Base-by-base conservation (phyloP, 1,140 invertebrate genomes). In the Wiebesia pumilae region DNA sequence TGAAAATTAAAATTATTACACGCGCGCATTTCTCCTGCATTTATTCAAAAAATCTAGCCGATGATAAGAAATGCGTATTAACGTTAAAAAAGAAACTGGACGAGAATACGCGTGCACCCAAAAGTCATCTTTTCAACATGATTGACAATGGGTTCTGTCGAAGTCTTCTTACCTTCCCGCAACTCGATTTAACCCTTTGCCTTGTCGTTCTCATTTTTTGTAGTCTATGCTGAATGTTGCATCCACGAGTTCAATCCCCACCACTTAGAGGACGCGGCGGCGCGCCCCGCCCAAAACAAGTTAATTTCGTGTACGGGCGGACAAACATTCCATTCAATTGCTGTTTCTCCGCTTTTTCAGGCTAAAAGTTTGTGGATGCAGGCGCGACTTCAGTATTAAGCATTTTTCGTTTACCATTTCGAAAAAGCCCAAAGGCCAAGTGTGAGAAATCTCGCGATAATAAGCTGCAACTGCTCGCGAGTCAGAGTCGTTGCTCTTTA, bases 251-350 rank as follows among this genome's bases (percentile, higher is more conserved):
- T 91, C 89, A 86, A 90, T 90, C 89, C 90, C 90, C 89, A 81
- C 89, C 77, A 82, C 67, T 7, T 82, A 47, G 10, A 38, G 58
- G 33, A 73, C 67, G 51, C 84, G 78, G 65, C 65, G 84, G 47
- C 84, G 88, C 88, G 91, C 91, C 92, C 92, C 92, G 91, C 92
- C 92, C 92, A 90, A 92, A 90, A 90, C 88, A 87, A 51, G 80
- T 65, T 78, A 35, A 80, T 77, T 65, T n/a, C n/a, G 33, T 27
- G 30, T 24, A 51, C 58, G 54, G 47, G 27, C 65, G 78, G 54
- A 81, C 51, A 58, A 69, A 69, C 84, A 85, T 85, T 85, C 84
- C 84, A 81, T 85, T 81, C 58, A 58, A 47, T 71, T 71, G 21
- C 19, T 54, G 4, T 67, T 71, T 71, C 30, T 35, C 67, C 35